phyloP scores from a whole-genome alignment of 2,888 invertebrate species.

The Eurytoma californica region DNA sequence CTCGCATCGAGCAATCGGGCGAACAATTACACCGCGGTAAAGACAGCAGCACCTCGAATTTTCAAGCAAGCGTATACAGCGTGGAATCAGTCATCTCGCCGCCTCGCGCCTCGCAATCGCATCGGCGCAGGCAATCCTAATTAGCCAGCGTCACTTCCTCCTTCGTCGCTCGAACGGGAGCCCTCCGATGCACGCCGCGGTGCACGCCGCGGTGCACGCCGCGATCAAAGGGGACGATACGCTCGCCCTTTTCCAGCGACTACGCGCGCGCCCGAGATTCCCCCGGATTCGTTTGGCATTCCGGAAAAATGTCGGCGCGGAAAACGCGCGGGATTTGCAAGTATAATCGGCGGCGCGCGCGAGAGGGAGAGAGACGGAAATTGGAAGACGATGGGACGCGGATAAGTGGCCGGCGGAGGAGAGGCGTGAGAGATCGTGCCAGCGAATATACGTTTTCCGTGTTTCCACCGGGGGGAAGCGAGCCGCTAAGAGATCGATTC shows the following conservation, averaged over 20 bases:
- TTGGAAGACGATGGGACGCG: constrained; percentile 52
- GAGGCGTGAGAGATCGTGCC: constrained; percentile 40
- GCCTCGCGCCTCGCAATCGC: neutral
- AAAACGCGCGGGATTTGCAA: constrained; percentile 47
- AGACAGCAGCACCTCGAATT: too few relatives aligned
- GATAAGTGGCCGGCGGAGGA: constrained; percentile 31
- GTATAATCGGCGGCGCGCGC: constrained; percentile 31
- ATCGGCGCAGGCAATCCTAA: too few relatives aligned
- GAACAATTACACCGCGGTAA: too few relatives aligned
- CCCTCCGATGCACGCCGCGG: neutral
- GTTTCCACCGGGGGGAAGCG: constrained; percentile 20
- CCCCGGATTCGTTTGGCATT: constrained; percentile 40
- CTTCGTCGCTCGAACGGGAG: neutral
- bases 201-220: neutral
- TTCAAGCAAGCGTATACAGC: too few relatives aligned
- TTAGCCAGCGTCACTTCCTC: too few relatives aligned
- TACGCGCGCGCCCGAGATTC: constrained; percentile 1
- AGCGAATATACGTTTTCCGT: constrained; percentile 46
- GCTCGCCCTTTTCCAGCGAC: neutral
- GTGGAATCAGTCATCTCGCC: too few relatives aligned
- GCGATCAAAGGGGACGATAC: constrained; percentile 34
- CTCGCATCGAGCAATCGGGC: too few relatives aligned
- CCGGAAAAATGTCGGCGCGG: constrained; percentile 39
- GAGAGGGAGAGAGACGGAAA: constrained; percentile 40
- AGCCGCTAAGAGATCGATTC: constrained; percentile 2